Percentiles rank a stretch among this genome's conserved stretches.
Evolutionary conservation across 1,140 invertebrate genomes (phyloP).

Genomic region (Chlorops oryzae): DNA sequence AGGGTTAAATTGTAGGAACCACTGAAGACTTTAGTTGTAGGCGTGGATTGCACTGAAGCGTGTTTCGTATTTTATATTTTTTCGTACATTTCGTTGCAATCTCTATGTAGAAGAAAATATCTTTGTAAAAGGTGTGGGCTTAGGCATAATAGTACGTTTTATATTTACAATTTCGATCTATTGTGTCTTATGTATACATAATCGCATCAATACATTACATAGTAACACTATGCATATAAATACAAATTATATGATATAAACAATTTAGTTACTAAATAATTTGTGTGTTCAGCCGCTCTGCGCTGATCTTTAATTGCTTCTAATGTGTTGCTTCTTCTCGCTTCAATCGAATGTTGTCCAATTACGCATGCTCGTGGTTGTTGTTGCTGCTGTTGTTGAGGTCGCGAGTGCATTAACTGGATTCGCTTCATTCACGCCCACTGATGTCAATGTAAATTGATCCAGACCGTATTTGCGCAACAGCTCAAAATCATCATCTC

Average conservation of each 20-base stretch:
- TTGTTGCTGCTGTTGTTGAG: not conserved
- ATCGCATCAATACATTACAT: too few species aligned
- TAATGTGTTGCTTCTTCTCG: not conserved
- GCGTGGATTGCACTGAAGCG: too few species aligned
- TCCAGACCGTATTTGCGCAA: conserved; percentile 55
- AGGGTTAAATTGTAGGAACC: too few species aligned
- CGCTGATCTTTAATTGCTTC: not conserved
- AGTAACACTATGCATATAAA: too few species aligned
- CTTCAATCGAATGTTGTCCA: conserved; percentile 44
- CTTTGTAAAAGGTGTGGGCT: too few species aligned
- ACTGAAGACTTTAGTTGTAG: too few species aligned
- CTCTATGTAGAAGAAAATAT: too few species aligned
- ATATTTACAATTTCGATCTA: too few species aligned
- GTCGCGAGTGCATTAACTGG: not conserved
- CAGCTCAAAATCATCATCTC: conserved; percentile 51
- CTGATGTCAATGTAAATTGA: conserved; percentile 36
- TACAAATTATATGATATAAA: not conserved
- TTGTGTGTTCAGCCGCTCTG: not conserved
- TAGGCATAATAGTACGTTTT: too few species aligned
- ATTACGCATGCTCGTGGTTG: conserved; percentile 31
- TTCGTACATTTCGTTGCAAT: too few species aligned
- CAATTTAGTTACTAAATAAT: not conserved
- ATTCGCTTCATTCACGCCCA: conserved; percentile 17
- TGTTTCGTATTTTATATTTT: too few species aligned
- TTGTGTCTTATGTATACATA: too few species aligned